Base-by-base conservation (phyloP, 1,140 invertebrate species). In the Carposina sasakii region DNA sequence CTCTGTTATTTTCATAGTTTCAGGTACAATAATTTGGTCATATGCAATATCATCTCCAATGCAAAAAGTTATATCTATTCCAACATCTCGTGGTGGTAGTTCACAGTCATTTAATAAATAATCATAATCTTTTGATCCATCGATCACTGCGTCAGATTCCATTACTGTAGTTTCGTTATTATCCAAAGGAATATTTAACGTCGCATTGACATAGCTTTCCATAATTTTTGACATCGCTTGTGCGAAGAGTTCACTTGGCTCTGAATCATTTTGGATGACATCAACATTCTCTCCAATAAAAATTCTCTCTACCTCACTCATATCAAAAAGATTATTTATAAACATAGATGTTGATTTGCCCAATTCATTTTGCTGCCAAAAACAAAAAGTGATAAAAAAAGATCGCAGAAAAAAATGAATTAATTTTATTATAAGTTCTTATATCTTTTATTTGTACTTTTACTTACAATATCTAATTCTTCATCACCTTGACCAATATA, bases 401-500 rank as follows among this genome's bases (percentile, higher is more conserved):
- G 10, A 5, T 28, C 19, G 2, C 1, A 33, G 6, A 30, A 20
- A 36, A 21, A 43, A 12, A 15, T n/a, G n/a, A n/a, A n/a, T n/a
- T n/a, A 0, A 28, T 19, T 30, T 6, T 16, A 2, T 10, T 51
- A 17, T 42, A 26, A 28, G 10, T 1, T 22, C 1, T 31, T 21
- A 13, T 16, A 50, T 22, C 50, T n/a, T n/a, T n/a, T 6, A 28
- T 28, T 6, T 28, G 12, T 28, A 28, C 6, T 12, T 13, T 15
- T 16, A 59, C 56, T 60, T 61, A 72, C 75, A 44, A 52, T 43
- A 39, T 67, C 64, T 30, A 62, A 48, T 26, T 75, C 71, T 57
- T 71, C 75, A 58, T 82, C 78, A n/a, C 78, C 78, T 70, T 82
- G 78, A 10, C 78, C 78, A 43, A 74, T 81, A 23, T 28, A 28